Evolutionary conservation across 2,888 invertebrate species (phyloP).

Genomic region (Trilocha varians): DNA sequence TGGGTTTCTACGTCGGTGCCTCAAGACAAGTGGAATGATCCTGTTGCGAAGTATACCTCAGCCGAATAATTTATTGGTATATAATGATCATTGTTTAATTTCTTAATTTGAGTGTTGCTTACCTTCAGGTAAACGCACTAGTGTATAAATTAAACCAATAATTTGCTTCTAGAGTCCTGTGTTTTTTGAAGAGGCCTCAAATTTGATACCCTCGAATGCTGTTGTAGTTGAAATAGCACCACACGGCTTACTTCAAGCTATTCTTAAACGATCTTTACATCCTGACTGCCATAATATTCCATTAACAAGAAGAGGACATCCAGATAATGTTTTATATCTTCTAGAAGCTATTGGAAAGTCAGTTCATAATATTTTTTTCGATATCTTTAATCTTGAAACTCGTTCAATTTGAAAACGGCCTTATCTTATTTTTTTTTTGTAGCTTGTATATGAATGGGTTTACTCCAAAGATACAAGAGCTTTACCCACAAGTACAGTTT

Average conservation of each 20-base stretch:
- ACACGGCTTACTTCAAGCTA: no score
- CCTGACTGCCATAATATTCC: constrained; percentile 77
- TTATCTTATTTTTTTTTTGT: no score
- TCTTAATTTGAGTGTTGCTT: no score
- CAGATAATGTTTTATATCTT: constrained; percentile 69
- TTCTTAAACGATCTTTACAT: constrained; percentile 78
- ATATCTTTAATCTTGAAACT: background rate
- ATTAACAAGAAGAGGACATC: no score
- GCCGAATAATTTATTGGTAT: constrained; percentile 80
- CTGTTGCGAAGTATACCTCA: no score
- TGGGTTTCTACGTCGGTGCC: no score
- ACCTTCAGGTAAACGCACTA: background rate
- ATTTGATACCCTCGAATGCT: constrained; percentile 79
- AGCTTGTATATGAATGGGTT: constrained; percentile 83
- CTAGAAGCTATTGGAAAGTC: constrained; percentile 68
- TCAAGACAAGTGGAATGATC: no score
- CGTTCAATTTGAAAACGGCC: constrained; percentile 7
- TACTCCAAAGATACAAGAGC: constrained; percentile 76
- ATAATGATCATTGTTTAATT: no score
- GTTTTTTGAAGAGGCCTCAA: constrained; percentile 83
- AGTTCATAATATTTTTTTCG: constrained; percentile 14
- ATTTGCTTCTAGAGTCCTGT: constrained; percentile 59
- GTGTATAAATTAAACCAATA: background rate
- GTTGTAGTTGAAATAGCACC: no score
- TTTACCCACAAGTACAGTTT: constrained; percentile 81